Evolutionary conservation across 2,888 invertebrate species (phyloP), one percentile per base, ranked within the genome.

Genomic region (Ditula angustiorana): DNA sequence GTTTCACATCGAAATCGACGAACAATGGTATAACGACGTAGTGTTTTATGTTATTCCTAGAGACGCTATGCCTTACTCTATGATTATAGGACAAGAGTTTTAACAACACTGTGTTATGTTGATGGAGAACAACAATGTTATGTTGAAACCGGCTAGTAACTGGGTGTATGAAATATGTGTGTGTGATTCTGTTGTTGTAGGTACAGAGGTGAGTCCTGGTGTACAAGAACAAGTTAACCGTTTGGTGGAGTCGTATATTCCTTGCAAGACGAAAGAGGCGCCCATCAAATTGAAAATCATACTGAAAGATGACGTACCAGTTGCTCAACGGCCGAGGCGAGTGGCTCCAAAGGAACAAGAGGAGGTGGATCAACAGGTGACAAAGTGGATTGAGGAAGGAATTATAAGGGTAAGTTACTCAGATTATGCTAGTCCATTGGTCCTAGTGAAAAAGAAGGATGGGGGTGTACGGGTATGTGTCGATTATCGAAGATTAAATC

Each of bases 401-500:
- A 55, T 70, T 13, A 61, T 67, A 1, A 28, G 49, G 24, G 66
- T 67, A 10, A 70, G 71, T 61, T 68, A 50, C 46, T 74, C 73
- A 2, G 72, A 72, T 13, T 73, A 66, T 67, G 67, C 71, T 21
- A 67, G 68, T 11, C 67, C 70, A 0, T 19, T 71, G n/a, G 70
- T 72, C 1, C 21, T 73, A 19, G 72, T 67, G 1, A 60, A 53
- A 16, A 73, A 71, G 16, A 71, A 71, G 19, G 61, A 71, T 46
- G 67, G 70, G 8, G 16, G 21, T n/a, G 7, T 19, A 4, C 24
- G 47, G 2, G 24, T 69, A 69, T 87, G 85, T 66, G 68, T 86
- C 0, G 85, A 87, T 62, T 87, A 77, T 67, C 60, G 86, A 5
- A 67, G 69, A 16, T 47, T 85, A 2, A 87, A 87, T 67, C 61